A percentile compares a stretch with the other conserved stretches of the same genome.
phyloP scores from a whole-genome alignment of 2,113 vertebrate genomes.

The Xiphophorus maculatus region DNA sequence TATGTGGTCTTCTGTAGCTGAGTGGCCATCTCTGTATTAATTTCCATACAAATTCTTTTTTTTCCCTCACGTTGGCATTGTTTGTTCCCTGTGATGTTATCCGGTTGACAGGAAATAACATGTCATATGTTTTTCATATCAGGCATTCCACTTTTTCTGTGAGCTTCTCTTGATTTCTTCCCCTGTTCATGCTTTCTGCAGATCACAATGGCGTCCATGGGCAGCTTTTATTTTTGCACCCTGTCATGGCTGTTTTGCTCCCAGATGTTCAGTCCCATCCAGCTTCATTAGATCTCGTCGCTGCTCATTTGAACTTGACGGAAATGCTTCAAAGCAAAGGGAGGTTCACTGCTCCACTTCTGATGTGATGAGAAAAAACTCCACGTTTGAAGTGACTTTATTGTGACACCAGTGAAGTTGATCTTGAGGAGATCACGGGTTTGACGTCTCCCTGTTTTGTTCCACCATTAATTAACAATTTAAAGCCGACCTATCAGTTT shows the following conservation, averaged over 20 bases:
- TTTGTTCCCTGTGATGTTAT: constrained; percentile 42
- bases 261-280: constrained; percentile 7
- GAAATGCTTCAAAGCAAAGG: constrained; percentile 46
- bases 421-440: constrained; percentile 20
- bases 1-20: background rate
- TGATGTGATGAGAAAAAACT: constrained; percentile 11
- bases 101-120: constrained; percentile 63
- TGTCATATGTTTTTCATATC: constrained; percentile 31
- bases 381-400: constrained; percentile 41
- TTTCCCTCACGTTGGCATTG: constrained; percentile 32
- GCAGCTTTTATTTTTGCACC: constrained; percentile 13
- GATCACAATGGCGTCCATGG: constrained; percentile 8
- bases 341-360: constrained; percentile 12
- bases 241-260: constrained; percentile 9
- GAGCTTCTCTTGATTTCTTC: constrained; percentile 11
- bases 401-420: constrained; percentile 18
- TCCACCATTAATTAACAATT: constrained; percentile 31
- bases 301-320: constrained; percentile 33
- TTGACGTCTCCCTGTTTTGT: background rate
- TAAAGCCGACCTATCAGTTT: constrained; percentile 10
- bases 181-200: background rate
- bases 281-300: constrained; percentile 20
- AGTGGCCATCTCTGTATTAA: constrained; percentile 33
- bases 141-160: constrained; percentile 1
- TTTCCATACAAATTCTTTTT: constrained; percentile 50